Base-by-base conservation (phyloP, 2,113 vertebrate genomes). In the Eulemur macaco region DNA sequence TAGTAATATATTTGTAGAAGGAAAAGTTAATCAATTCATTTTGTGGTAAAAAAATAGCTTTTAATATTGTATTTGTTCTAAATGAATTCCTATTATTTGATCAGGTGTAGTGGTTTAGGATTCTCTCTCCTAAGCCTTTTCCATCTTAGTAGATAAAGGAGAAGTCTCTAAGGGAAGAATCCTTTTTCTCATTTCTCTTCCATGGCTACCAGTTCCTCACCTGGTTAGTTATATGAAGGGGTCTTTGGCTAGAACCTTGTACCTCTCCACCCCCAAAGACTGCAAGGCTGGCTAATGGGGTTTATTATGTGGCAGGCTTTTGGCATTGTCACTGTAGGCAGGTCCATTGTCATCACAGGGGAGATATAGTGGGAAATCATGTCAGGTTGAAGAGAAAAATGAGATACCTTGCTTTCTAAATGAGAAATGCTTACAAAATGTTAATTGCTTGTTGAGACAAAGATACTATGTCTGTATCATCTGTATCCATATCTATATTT, bases 11-110 rank as follows among this genome's bases (percentile, higher is more conserved):
- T 99, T 98, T 98, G 97, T 96, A 97, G 97, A 98, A 71, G 94
- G 74, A 98, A 98, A 98, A 98, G 97, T 98, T 98, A 95, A 98
- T 98, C 98, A 98, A 98, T 98, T 98, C 98, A 98, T 98, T 98
- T 98, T 98, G 97, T 98, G 88, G 93, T 95, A 97, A 98, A 98
- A 97, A 98, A 96, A 89, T 93, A 97, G 91, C 89, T 98, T 98
- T 99, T 98, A 98, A 98, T 98, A 97, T 97, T 98, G 95, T 98
- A 98, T 98, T 99, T 98, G 97, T 98, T 98, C 97, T 98, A 98
- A 98, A 98, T 97, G 97, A 97, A 97, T 98, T 95, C 86, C 97
- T 98, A 97, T 95, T 98, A 98, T 98, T 98, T 98, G 98, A 98
- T 99, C 97, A 98, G 98, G 93, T 96, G 64, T 94, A 96, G 54